A percentile compares a stretch with the other conserved stretches of the same genome.
phyloP scores from a whole-genome alignment of 2,888 invertebrate genomes.

The Nymphalis urticae region DNA sequence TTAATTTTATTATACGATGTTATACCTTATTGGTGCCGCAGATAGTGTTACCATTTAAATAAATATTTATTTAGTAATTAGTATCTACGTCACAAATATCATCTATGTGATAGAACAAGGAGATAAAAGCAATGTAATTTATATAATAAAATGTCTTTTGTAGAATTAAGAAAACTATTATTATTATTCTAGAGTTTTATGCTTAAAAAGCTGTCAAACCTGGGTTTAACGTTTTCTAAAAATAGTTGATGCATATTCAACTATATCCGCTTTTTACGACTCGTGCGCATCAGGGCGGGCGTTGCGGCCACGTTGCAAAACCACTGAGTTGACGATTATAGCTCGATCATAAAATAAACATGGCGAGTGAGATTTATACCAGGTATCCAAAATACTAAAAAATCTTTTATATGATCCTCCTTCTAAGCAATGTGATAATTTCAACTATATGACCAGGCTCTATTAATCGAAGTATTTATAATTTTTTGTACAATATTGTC shows the following conservation, averaged over 20 bases:
- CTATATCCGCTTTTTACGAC: conserved; percentile 73
- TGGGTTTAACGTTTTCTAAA: conserved; percentile 55
- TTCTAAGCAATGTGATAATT: not conserved
- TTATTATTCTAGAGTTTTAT: not conserved
- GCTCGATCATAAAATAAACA: conserved; percentile 77
- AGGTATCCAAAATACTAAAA: conserved; percentile 65
- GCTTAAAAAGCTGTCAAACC: conserved; percentile 18
- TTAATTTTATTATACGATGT: too few species aligned
- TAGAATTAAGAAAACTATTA: too few species aligned
- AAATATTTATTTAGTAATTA: too few species aligned
- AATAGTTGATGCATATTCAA: conserved; percentile 69
- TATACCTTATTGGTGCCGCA: too few species aligned
- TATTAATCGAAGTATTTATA: not conserved
- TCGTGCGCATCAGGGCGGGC: conserved; percentile 55
- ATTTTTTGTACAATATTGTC: conserved; percentile 24
- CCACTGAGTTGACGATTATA: conserved; percentile 75
- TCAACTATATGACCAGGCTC: not conserved
- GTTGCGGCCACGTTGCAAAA: conserved; percentile 68
- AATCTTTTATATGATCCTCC: conserved; percentile 13
- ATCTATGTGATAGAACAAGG: too few species aligned
- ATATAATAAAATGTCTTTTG: too few species aligned
- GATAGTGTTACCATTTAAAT: too few species aligned
- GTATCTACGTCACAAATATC: too few species aligned
- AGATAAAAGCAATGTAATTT: too few species aligned
- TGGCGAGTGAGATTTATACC: conserved; percentile 71